These are phyloP conservation scores for Masticophis lateralis DNA, from an alignment of 2,797 vertebrate genomes.

Conservation along the genomic window DNA sequence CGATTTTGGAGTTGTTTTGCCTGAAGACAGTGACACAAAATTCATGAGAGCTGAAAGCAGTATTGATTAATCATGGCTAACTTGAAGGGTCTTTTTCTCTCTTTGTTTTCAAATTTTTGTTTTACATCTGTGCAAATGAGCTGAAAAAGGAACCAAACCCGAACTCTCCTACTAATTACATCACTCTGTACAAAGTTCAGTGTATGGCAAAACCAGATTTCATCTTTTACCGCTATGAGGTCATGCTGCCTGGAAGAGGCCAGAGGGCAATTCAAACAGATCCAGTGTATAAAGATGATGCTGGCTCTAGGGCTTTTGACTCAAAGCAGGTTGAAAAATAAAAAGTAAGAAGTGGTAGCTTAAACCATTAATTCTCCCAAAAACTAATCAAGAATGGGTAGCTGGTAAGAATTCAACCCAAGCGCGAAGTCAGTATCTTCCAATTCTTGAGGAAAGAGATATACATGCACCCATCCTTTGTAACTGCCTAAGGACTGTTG, in stretches of 20 bases:
- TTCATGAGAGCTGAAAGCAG: constrained; percentile 74
- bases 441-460: not conserved
- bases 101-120: constrained; percentile 28
- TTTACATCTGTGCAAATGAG: constrained; percentile 31
- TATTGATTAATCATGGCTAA: constrained; percentile 68
- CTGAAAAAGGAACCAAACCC: constrained; percentile 4
- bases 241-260: not conserved
- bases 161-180: constrained; percentile 5
- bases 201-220: not conserved
- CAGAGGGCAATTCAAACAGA: not conserved
- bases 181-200: not conserved
- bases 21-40: constrained; percentile 71
- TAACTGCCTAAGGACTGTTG: not conserved
- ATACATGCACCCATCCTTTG: not conserved
- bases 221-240: not conserved
- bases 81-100: constrained; percentile 56
- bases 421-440: not conserved
- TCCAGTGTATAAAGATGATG: not conserved
- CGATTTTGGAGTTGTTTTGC: constrained; percentile 67
- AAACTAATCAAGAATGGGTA: not conserved
- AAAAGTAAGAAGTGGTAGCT: not conserved
- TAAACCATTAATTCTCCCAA: not conserved
- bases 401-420: not conserved
- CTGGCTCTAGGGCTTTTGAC: constrained; percentile 1
- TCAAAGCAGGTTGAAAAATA: not conserved